Evolutionary conservation across 2,888 invertebrate genomes (phyloP), one percentile per base, ranked within the genome.

Genomic region (Drosophila affinis): DNA sequence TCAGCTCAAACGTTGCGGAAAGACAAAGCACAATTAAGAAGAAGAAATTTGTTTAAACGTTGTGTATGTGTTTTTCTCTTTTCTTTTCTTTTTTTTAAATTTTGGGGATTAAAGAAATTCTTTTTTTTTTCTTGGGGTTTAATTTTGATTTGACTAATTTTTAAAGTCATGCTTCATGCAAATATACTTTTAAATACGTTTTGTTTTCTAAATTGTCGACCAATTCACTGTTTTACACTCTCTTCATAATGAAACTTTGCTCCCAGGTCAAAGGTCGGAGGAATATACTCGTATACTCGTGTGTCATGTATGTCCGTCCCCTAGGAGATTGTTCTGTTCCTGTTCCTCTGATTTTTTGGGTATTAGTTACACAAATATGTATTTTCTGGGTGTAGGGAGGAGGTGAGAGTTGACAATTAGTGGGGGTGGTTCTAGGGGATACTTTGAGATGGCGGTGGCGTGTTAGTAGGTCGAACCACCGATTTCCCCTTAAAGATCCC

Each of bases 21-120:
- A 92, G 92, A 92, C 92, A 92, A 92, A 92, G 91, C 91, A 92
- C 92, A 92, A 92, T 91, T 90, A 91, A 90, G 90, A 91, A 90
- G 85, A 87, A 85, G 81, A 91, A 76, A 72, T 71, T 67, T 58
- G 59, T 63, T 74, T 60, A 61, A 67, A 84, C 75, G 75, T 68
- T 77, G 72, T 75, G 68, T 72, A 58, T 60, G 56, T 70, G 68
- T 21, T 62, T 64, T 67, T 47, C 24, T 39, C 64, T 62, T 44
- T 29, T 3, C 2, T 21, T 64, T 64, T 47, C 18, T 47, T 12
- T 44, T 29, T 3, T 44, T 29, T 3, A 39, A n/a, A 14, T 39
- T 39, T n/a, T 39, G 2, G 10, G 10, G n/a, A n/a, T 14, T 39
- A 14, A 39, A n/a, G 4, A 6, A 27, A 71, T 70, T 54, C 54